These are phyloP conservation scores for Heteromormyrus szaboi DNA, from an alignment of 2,797 vertebrate genomes.

Conservation along the genomic window DNA sequence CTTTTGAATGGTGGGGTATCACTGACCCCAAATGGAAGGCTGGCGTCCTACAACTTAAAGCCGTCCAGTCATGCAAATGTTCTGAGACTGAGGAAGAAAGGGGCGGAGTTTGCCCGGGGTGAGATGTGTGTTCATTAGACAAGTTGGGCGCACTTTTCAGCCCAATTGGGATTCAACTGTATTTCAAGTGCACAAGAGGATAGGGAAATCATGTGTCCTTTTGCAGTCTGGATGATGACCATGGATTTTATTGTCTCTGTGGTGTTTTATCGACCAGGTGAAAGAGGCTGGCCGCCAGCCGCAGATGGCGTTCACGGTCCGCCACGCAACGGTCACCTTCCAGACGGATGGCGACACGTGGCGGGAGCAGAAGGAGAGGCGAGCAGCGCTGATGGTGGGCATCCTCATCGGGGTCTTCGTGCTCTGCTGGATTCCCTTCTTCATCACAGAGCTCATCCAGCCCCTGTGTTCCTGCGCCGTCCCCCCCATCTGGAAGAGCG, in stretches of 20 bases:
- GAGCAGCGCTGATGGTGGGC: constrained; percentile 89
- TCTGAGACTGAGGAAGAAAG: not conserved
- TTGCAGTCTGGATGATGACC: too few relatives aligned
- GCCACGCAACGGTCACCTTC: constrained; percentile 81
- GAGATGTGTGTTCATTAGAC: not conserved
- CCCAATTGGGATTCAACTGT: not conserved
- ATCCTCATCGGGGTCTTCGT: constrained; percentile 91
- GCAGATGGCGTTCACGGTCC: constrained; percentile 80
- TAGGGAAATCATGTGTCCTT: not conserved
- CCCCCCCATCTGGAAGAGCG: constrained; percentile 87
- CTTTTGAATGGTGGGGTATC: not conserved
- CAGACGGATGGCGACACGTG: constrained; percentile 85
- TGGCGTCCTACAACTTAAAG: not conserved
- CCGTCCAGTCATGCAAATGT: not conserved
- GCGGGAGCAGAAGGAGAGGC: constrained; percentile 92
- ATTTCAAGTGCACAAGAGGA: not conserved
- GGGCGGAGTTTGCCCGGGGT: not conserved
- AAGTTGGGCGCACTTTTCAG: not conserved
- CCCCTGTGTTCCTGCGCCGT: constrained; percentile 85
- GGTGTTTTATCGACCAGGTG: constrained; percentile 58
- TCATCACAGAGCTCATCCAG: constrained; percentile 86
- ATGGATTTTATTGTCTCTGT: not conserved
- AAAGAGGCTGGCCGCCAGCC: constrained; percentile 73
- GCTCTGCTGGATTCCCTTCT: constrained; percentile 97
- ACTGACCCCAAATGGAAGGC: not conserved